Evolutionary conservation across 1,140 invertebrate species (phyloP), one percentile per base, ranked within the genome.

Genomic region (Drosophila elegans): DNA sequence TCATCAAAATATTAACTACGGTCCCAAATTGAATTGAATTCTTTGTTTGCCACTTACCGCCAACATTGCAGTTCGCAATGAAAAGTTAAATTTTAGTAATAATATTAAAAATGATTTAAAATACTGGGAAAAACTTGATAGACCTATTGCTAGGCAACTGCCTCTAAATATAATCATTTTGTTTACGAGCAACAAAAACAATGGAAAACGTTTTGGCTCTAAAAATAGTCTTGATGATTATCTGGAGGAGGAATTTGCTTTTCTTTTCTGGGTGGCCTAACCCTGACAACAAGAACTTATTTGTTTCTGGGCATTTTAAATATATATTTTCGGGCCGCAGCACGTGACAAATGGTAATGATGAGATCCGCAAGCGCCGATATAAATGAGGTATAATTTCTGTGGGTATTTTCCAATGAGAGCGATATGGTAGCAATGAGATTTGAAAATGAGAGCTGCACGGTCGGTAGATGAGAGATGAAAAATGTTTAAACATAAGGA

Each of bases 41-140:
- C 51, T 42, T 80, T 52, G 32, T 32, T 81, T 86, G 83, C 79
- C 84, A 88, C 83, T 88, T 88, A 88, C 83, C 83, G 83, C 84
- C 84, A 29, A 89, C 84, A 88, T 62, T 89, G 80, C 84, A 88
- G 62, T 88, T 88, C 83, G 83, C 84, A 88, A 89, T 88, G 84
- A 79, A 83, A 88, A 83, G 75, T 83, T 88, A 89, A 66, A 71
- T 38, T 75, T 67, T 76, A 76, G 42, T 48, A 51, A 21, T 74
- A 63, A 63, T 55, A 53, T 32, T 76, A 76, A 27, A 52, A 42
- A 52, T 39, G 74, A 57, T 34, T 45, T 45, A 38, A 3, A 46
- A 52, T 11, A 41, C 25, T 13, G 6, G 46, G 61, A 13, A 45
- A 32, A n/a, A 27, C 2, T 64, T 9, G 3, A 29, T 25, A 4